Conservation (phyloP, 2,113 vertebrate genomes). For the Hippocampus abdominalis region DNA sequence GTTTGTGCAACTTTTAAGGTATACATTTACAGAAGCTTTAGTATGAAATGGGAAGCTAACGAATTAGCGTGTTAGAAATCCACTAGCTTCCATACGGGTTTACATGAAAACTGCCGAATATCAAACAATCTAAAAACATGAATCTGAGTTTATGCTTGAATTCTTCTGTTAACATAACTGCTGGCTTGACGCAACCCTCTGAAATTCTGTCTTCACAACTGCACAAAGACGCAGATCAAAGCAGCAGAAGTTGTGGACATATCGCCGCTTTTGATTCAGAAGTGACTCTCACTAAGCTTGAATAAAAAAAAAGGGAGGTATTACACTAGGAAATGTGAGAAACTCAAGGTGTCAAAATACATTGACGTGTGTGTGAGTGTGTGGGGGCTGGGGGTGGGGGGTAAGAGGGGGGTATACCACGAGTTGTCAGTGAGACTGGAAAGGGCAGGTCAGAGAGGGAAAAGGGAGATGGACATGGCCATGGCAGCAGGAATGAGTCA, state of each 20-base stretch:
- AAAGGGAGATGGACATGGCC: neutral
- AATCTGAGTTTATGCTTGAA: neutral
- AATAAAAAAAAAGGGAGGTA: slow-evolving; percentile 11
- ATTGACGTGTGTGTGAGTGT: neutral
- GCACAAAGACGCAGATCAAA: slow-evolving; percentile 45
- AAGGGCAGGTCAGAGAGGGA: slow-evolving; percentile 7
- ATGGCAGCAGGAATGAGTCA: too few species aligned
- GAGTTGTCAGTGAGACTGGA: neutral
- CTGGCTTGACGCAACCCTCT: slow-evolving; percentile 48
- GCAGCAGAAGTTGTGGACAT: slow-evolving; percentile 21
- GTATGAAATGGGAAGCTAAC: too few species aligned
- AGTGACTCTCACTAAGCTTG: slow-evolving; percentile 7
- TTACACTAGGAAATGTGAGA: slow-evolving; percentile 8
- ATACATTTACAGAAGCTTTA: too few species aligned
- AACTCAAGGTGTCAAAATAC: slow-evolving; percentile 14
- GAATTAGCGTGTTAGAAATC: too few species aligned
- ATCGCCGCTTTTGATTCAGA: slow-evolving; percentile 19
- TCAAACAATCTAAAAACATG: neutral
- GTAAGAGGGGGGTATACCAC: neutral
- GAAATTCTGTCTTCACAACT: slow-evolving; percentile 31
- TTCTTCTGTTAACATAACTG: slow-evolving; percentile 1
- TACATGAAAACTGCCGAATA: neutral
- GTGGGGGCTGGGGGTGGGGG: neutral
- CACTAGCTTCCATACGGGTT: neutral
- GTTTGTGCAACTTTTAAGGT: too few species aligned